Evolutionary conservation across 2,113 vertebrate species (phyloP), one percentile per base, ranked within the genome.

Genomic region (Myiopsitta monachus): DNA sequence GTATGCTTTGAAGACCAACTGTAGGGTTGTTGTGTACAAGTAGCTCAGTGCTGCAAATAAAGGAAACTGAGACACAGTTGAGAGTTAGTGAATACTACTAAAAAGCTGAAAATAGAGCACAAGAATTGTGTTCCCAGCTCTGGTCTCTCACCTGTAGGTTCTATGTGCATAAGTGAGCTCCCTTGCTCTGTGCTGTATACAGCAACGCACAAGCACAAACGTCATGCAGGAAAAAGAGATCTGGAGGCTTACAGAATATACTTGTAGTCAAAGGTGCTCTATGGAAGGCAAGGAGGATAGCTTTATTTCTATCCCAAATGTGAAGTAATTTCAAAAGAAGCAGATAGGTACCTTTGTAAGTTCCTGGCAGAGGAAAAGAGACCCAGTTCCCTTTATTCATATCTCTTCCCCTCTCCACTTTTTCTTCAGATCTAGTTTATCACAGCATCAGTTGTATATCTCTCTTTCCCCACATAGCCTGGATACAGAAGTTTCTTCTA

Each of bases 1-100:
- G 57, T 87, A 83, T 88, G 83, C 64, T 95, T 92, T 92, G 85
- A 93, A 91, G 83, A 75, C 49, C 70, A 38, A 51, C 91, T 87
- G 70, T 62, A 66, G 67, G 44, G 49, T n/a, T 68, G 39, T 92
- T 93, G 66, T 8, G 15, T 91, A 17, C 7, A 13, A 83, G 67
- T 74, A 88, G 33, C 44, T 81, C 27, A 23, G 43, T 64, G 70
- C 52, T 79, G 77, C 66, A 91, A 63, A 87, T 75, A 83, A 86
- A 94, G 52, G 52, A 57, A 84, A 66, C 61, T 36, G 70, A 88
- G 76, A 77, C 39, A 67, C 31, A 17, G 64, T 51, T 62, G 33
- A 39, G 41, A 81, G 14, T 55, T 46, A 55, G 46, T 27, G 23
- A 73, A 44, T 38, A n/a, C 33, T 88, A 44, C 33, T 84, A 43